Percentiles rank a stretch among this genome's conserved stretches.
Conservation (phyloP, 2,888 invertebrate genomes). For the Phlogophora meticulosa region DNA sequence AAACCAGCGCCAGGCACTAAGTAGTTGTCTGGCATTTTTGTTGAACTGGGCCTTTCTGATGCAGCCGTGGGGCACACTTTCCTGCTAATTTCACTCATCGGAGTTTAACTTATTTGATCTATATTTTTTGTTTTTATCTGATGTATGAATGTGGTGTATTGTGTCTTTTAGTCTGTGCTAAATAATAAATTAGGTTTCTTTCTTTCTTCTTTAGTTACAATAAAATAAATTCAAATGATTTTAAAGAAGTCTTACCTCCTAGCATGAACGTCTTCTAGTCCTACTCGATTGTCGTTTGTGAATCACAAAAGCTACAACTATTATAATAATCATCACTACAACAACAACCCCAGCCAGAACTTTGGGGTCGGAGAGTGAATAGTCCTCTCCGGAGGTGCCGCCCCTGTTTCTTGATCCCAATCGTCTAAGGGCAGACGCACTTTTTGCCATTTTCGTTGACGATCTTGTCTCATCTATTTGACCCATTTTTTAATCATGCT, state of each 20-base stretch:
- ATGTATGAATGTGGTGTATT: too few species aligned
- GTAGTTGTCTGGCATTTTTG: too few species aligned
- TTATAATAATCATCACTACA: slow-evolving; percentile 71
- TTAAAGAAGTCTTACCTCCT: neutral
- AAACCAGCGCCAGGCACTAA: too few species aligned
- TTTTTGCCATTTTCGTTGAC: slow-evolving; percentile 69
- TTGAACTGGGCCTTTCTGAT: too few species aligned
- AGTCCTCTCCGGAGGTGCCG: neutral
- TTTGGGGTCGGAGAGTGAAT: slow-evolving; percentile 75
- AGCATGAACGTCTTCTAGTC: slow-evolving; percentile 50
- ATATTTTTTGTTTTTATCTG: too few species aligned
- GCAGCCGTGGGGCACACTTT: too few species aligned
- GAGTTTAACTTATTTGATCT: too few species aligned
- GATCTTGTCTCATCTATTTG: slow-evolving; percentile 66
- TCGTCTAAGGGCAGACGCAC: slow-evolving; percentile 62
- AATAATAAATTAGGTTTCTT: too few species aligned
- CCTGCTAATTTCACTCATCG: too few species aligned
- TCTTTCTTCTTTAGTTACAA: too few species aligned
- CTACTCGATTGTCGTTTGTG: slow-evolving; percentile 56
- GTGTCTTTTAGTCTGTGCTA: too few species aligned
- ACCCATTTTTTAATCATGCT: slow-evolving; percentile 67
- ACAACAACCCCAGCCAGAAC: slow-evolving; percentile 73
- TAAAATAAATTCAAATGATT: neutral
- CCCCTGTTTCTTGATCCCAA: slow-evolving; percentile 34
- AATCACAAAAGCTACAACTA: slow-evolving; percentile 75